A percentile compares a stretch with the other conserved stretches of the same genome.
These are phyloP conservation scores for Drosophila glabriapex DNA, from an alignment of 2,888 invertebrate genomes.

Conservation along the genomic window DNA sequence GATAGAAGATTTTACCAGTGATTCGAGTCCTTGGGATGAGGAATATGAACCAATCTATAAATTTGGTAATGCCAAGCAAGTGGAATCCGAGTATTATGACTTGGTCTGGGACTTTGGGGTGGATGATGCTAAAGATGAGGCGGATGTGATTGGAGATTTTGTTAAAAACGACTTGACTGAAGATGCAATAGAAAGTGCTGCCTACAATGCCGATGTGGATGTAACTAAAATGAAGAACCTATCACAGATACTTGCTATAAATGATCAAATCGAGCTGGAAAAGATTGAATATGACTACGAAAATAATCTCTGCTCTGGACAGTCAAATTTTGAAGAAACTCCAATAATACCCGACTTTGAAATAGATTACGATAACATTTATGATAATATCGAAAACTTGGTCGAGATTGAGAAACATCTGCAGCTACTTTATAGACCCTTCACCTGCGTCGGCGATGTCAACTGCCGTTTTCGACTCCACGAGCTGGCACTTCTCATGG, in stretches of 20 bases:
- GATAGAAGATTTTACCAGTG: neutral
- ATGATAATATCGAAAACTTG: conserved; percentile 36
- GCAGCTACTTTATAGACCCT: conserved; percentile 61
- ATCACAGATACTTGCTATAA: conserved; percentile 3
- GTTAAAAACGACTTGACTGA: neutral
- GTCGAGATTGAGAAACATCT: conserved; percentile 49
- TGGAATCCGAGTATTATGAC: conserved; percentile 18
- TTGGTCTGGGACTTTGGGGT: conserved; percentile 19
- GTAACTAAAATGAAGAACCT: conserved; percentile 2
- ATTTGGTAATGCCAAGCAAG: conserved; percentile 18
- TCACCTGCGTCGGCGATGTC: conserved; percentile 55
- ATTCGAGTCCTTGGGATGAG: conserved; percentile 29
- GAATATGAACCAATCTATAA: conserved; percentile 19
- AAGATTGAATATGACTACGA: neutral
- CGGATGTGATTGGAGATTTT: conserved; percentile 43
- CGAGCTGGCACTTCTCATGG: conserved; percentile 57
- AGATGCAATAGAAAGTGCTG: neutral
- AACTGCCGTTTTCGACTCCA: conserved; percentile 48
- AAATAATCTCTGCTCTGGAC: neutral
- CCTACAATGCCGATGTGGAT: neutral
- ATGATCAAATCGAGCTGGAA: neutral
- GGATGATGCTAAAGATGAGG: conserved; percentile 5
- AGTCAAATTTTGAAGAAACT: neutral
- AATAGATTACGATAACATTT: conserved; percentile 57
- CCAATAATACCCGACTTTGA: conserved; percentile 30